Evolutionary conservation across 2,888 invertebrate genomes (phyloP), one percentile per base, ranked within the genome.

Genomic region (Leptinotarsa tumamoca): DNA sequence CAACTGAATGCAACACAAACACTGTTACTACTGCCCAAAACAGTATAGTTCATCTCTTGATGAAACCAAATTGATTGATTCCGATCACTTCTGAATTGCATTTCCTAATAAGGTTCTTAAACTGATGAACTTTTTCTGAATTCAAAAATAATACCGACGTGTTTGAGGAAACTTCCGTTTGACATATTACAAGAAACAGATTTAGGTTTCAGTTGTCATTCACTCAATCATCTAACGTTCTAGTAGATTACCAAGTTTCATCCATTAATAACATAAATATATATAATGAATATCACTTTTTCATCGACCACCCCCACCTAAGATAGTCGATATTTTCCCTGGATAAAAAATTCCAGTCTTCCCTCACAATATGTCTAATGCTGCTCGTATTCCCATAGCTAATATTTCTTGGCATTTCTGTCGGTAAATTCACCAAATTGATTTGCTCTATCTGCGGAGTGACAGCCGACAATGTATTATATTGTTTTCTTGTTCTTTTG

Each of bases 381-480:
- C 68, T 74, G 71, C 71, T 63, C 72, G 71, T 79, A 76, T 78
- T 78, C 80, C 80, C 80, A 76, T 75, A 75, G 78, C 80, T 76
- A 79, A 80, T 80, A 79, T 80, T 79, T 80, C 80, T 78, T 75
- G 76, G 75, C 76, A 75, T 71, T 80, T 74, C 80, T 77, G 80
- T 81, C 81, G 77, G 81, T 83, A 83, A 83, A 84, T 84, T 84
- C 80, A 67, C 78, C 73, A 82, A 84, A 84, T 84, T 84, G 83
- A 84, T 83, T 84, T 81, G 82, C 83, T 78, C 83, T 82, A 82
- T 84, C 83, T 81, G 79, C 82, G 73, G 73, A 83, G 78, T 83
- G 84, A 84, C 84, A 84, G 84, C 81, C 80, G 74, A 80, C 84
- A 79, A 84, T 84, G 83, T 83, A 84, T 84, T 82, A 84, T 82